Evolutionary conservation across 2,113 vertebrate genomes (phyloP).

Genomic region (Hystrix brachyura): DNA sequence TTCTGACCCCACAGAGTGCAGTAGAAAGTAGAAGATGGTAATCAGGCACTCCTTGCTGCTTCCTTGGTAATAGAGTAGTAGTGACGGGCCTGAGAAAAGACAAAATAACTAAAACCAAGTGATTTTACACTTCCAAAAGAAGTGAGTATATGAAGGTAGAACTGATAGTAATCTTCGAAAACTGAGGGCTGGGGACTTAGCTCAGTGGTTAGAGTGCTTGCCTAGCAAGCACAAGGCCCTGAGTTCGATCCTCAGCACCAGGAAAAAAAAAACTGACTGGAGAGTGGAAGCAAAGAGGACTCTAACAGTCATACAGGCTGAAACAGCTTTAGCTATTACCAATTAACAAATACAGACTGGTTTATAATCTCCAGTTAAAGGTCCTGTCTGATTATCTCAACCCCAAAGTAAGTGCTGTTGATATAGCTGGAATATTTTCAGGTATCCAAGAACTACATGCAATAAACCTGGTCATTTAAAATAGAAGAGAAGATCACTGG

Average conservation of each 20-base stretch:
- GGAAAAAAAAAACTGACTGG: not conserved
- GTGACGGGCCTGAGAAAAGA: slow-evolving; percentile 53
- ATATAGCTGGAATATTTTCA: slow-evolving; percentile 47
- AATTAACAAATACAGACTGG: slow-evolving; percentile 31
- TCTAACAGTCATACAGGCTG: not conserved
- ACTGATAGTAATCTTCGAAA: slow-evolving; percentile 51
- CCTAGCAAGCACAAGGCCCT: too few species aligned
- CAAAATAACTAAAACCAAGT: slow-evolving; percentile 59
- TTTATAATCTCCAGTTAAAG: slow-evolving; percentile 56
- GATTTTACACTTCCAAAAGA: slow-evolving; percentile 70
- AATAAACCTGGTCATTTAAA: slow-evolving; percentile 66
- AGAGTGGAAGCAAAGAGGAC: slow-evolving; percentile 56
- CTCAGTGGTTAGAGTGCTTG: too few species aligned
- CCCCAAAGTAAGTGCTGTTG: slow-evolving; percentile 47
- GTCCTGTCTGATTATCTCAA: slow-evolving; percentile 44
- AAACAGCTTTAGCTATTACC: slow-evolving; percentile 57
- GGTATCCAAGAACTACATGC: slow-evolving; percentile 43
- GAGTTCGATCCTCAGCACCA: too few species aligned
- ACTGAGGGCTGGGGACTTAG: not conserved
- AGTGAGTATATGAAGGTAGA: slow-evolving; percentile 54
- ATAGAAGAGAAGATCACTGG: not conserved
- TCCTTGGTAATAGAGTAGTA: slow-evolving; percentile 37
- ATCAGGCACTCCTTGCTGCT: slow-evolving; percentile 34
- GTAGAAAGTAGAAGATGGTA: slow-evolving; percentile 41
- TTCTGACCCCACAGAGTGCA: slow-evolving; percentile 21